Evolutionary conservation across 2,113 vertebrate genomes (phyloP), one percentile per base, ranked within the genome.

Genomic region (Carassius gibelio): DNA sequence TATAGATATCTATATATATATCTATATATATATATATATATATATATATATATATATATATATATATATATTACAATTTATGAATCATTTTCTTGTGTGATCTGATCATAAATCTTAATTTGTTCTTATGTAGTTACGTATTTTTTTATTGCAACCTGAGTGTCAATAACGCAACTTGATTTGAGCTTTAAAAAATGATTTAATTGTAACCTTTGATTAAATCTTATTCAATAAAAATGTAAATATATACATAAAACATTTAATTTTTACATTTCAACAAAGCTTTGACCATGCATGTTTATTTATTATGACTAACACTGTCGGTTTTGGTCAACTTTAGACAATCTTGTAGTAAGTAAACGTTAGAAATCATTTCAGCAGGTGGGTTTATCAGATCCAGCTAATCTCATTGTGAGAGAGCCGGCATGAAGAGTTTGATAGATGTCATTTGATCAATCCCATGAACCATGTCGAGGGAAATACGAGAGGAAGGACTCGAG

Each of bases 401-500:
- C 69, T 82, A 77, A 75, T 55, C 45, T 76, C 13, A 69, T 66
- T 9, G 59, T 77, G 85, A 87, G 84, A 90, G 88, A 85, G 19
- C 57, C 36, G 68, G 89, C 89, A 90, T 91, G 91, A 93, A 91
- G 90, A 93, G 92, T 94, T 94, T 94, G 91, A 93, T 94, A 93
- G 93, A 91, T 93, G 94, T 95, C 93, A 95, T 92, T 88, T 95
- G 95, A 97, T 95, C 95, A 91, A 91, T 91, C 93, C 93, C 91
- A 90, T 93, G 93, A 94, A 93, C 93, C 93, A 91, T 94, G 92
- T 94, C 93, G 93, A 94, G 92, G 95, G 95, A 96, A 95, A 96
- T 91, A 89, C 90, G 93, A 95, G 91, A 94, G 89, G 88, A 87
- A 91, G 81, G 91, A 94, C 94, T 96, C 94, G 91, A 87, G 93